Percentiles rank a stretch among this genome's conserved stretches.
These are phyloP conservation scores for Stenolophus ochropezus DNA, from an alignment of 2,888 invertebrate genomes.

Conservation along the genomic window DNA sequence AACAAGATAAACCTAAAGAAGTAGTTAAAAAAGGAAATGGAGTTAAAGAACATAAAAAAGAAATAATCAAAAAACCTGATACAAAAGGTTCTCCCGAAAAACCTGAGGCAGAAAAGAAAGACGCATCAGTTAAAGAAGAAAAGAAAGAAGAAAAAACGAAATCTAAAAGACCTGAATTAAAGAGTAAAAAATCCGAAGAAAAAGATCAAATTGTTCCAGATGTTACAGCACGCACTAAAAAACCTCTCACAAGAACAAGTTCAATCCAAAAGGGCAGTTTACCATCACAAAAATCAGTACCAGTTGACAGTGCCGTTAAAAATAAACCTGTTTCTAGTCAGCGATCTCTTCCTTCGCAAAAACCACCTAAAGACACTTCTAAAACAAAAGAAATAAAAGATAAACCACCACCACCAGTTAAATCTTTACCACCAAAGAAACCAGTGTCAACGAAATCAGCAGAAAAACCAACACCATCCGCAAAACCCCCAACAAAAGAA, in stretches of 20 bases:
- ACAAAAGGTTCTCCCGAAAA: slow-evolving; percentile 65
- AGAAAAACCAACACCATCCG: slow-evolving; percentile 57
- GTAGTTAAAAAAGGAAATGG: slow-evolving; percentile 65
- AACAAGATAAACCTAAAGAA: slow-evolving; percentile 62
- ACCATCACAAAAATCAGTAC: slow-evolving; percentile 61
- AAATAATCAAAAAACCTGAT: slow-evolving; percentile 64
- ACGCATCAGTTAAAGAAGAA: slow-evolving; percentile 72
- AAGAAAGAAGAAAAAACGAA: slow-evolving; percentile 67
- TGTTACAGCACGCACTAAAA: slow-evolving; percentile 67
- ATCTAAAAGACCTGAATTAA: slow-evolving; percentile 62
- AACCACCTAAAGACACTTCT: slow-evolving; percentile 67
- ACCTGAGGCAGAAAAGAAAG: slow-evolving; percentile 68
- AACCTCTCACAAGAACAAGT: slow-evolving; percentile 51
- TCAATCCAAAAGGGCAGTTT: slow-evolving; percentile 60
- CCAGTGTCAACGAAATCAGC: slow-evolving; percentile 60
- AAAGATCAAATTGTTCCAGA: slow-evolving; percentile 73
- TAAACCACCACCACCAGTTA: slow-evolving; percentile 67
- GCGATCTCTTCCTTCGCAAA: slow-evolving; percentile 57
- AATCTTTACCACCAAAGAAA: slow-evolving; percentile 75
- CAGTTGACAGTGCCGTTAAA: slow-evolving; percentile 46
- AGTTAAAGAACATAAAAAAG: slow-evolving; percentile 53
- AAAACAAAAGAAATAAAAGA: slow-evolving; percentile 71
- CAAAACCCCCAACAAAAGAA: slow-evolving; percentile 52
- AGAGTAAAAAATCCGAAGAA: slow-evolving; percentile 67
- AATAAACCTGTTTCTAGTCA: slow-evolving; percentile 55